Base-by-base conservation (phyloP, 2,888 invertebrate genomes). In the Drosophila kanekoi region DNA sequence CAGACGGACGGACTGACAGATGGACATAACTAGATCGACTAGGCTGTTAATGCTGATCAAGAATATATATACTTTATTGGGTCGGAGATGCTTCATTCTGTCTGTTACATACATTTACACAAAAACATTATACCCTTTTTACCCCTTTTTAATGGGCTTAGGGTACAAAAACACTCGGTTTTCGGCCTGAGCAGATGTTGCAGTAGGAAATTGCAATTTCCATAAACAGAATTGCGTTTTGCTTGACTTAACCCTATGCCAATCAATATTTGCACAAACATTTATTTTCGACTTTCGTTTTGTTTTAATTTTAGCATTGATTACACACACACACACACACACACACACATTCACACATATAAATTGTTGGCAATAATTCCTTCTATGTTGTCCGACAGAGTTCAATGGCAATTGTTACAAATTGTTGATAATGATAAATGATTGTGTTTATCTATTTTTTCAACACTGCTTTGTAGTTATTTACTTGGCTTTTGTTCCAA, bases 161-260 rank as follows among this genome's bases (percentile, higher is more conserved):
- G 18, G 2, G 18, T 2, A 18, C 1, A 18, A 18, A 18, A 43
- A 41, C 8, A 28, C 32, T 56, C 48, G 41, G 49, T 18, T 64
- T 18, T 33, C 11, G 35, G 45, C 37, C 52, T 14, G 8, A 54
- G 28, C 52, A 43, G 56, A 28, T 41, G 53, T 37, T 67, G 57
- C 47, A 33, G n/a, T 20, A 77, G 82, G 75, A 85, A 85, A 82
- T 82, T 82, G 70, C 67, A 69, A 72, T 74, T 81, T 74, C 81
- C 86, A 76, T 71, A 78, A 58, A 65, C 67, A 72, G 62, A 76
- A 67, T 54, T 41, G 56, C 52, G 64, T 70, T 72, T 45, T 74
- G 79, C 72, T 79, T 65, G 72, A 77, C 49, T 85, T 63, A 72
- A 61, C 68, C 54, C 51, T 18, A 18, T 44, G 54, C 32, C 56